phyloP scores from a whole-genome alignment of 1,140 invertebrate genomes.

The Drosophila auraria region DNA sequence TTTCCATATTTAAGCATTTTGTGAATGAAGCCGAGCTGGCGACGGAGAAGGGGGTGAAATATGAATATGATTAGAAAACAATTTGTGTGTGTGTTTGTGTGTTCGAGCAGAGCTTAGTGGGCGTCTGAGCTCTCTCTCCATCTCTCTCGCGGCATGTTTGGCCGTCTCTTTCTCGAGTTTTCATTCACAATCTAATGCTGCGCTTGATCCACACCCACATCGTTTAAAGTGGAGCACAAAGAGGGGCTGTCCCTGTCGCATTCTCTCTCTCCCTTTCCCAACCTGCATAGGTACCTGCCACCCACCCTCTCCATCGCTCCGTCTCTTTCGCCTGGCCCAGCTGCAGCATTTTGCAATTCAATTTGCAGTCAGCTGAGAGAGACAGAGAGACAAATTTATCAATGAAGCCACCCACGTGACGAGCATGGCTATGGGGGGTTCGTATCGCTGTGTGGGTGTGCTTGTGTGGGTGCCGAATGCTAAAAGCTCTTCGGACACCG shows the following conservation, averaged over 20 bases:
- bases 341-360: slow-evolving; percentile 79
- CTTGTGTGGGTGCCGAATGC: slow-evolving; percentile 18
- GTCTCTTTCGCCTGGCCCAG: slow-evolving; percentile 40
- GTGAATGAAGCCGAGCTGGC: slow-evolving; percentile 59
- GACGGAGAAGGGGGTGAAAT: slow-evolving; percentile 12
- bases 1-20: slow-evolving; percentile 77
- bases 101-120: slow-evolving; percentile 52
- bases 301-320: slow-evolving; percentile 7
- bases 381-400: slow-evolving; percentile 65
- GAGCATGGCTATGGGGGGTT: slow-evolving; percentile 5
- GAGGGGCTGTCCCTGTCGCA: slow-evolving; percentile 31
- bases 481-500: slow-evolving; percentile 39
- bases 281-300: slow-evolving; percentile 22
- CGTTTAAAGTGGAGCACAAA: slow-evolving; percentile 50
- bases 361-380: slow-evolving; percentile 66
- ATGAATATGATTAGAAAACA: slow-evolving; percentile 77
- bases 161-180: slow-evolving; percentile 30
- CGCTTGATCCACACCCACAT: slow-evolving; percentile 56
- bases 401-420: slow-evolving; percentile 80
- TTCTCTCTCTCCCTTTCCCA: slow-evolving; percentile 17
- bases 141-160: slow-evolving; percentile 22
- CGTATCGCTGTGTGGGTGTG: neutral
- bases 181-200: slow-evolving; percentile 56
- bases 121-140: slow-evolving; percentile 39
- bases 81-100: slow-evolving; percentile 35